Evolutionary conservation across 1,140 invertebrate genomes (phyloP), one percentile per base, ranked within the genome.

Genomic region (Uloborus diversus): DNA sequence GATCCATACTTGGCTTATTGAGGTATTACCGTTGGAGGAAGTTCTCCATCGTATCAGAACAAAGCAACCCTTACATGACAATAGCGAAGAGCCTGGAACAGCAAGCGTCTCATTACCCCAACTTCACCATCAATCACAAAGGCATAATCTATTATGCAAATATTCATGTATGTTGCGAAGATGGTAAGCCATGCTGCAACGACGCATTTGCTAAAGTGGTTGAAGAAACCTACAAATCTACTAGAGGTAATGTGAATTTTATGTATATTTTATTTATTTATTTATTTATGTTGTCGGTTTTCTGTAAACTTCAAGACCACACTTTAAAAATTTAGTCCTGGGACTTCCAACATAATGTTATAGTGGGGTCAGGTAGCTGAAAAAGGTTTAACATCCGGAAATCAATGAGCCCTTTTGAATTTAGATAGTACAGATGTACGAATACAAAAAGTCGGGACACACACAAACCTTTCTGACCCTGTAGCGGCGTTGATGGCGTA

Each of bases 21-120:
- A 89, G 91, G 53, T 94, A 97, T 87, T 96, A 95, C 87, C 92
- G 93, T 82, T 99, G 96, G 96, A 91, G 92, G 68, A 96, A 95
- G 85, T 98, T 98, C 87, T 93, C 94, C 17, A 93, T 99, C 57
- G 89, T 99, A 20, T 92, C 92, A 73, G 95, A 98, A 85, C 91
- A 92, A 68, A 69, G 62, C 0, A 79, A 85, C 7, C 84, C 86
- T 32, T 95, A 92, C 91, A 89, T 89, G 79, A 92, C 91, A 0
- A 94, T 96, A 4, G 94, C 93, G 0, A 53, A 79, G 37, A 79
- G 57, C 20, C 51, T 79, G 14, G 76, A 79, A 25, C 66, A 79
- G 23, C 65, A 69, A 23, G 76, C 42, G 1, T 79, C 65, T 5
- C 66, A 68, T 20, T 76, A 87, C 89, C 47, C 61, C 4, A 95